A percentile compares a stretch with the other conserved stretches of the same genome.
Conservation (phyloP, 2,888 invertebrate species). For the Drosophila melanosoma region DNA sequence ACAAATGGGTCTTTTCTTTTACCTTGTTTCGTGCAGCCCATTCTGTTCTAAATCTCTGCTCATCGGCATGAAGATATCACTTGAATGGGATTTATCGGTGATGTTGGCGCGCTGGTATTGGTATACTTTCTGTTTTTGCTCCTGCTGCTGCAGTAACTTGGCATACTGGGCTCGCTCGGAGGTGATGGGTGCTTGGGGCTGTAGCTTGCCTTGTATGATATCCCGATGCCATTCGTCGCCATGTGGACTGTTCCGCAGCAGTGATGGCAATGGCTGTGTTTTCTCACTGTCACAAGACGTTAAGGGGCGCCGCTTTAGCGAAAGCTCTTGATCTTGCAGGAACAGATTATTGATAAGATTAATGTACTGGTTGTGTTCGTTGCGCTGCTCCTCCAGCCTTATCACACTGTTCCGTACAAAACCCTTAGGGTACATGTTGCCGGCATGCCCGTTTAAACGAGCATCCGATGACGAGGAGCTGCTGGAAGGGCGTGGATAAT, state of each 20-base stretch:
- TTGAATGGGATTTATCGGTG: neutral
- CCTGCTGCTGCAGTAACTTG: slow-evolving; percentile 27
- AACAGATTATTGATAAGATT: slow-evolving; percentile 62
- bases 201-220: slow-evolving; percentile 14
- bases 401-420: slow-evolving; percentile 35
- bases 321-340: slow-evolving; percentile 38
- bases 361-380: slow-evolving; percentile 60
- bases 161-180: slow-evolving; percentile 36
- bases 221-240: slow-evolving; percentile 25
- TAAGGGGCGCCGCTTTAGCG: neutral
- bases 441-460: slow-evolving; percentile 33
- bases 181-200: neutral
- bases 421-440: slow-evolving; percentile 11
- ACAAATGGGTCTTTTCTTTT: neutral
- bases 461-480: slow-evolving; percentile 42
- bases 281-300: slow-evolving; percentile 18
- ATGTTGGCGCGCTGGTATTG: slow-evolving; percentile 3
- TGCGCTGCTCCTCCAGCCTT: slow-evolving; percentile 34
- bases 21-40: neutral
- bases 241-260: slow-evolving; percentile 15
- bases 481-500: slow-evolving; percentile 38
- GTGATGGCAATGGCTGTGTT: slow-evolving; percentile 15
- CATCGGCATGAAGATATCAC: neutral
- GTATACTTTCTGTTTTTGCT: neutral
- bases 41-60: neutral